Percentiles rank a stretch among this genome's conserved stretches.
Evolutionary conservation across 2,888 invertebrate genomes (phyloP).

Genomic region (Eupithecia vulgata): DNA sequence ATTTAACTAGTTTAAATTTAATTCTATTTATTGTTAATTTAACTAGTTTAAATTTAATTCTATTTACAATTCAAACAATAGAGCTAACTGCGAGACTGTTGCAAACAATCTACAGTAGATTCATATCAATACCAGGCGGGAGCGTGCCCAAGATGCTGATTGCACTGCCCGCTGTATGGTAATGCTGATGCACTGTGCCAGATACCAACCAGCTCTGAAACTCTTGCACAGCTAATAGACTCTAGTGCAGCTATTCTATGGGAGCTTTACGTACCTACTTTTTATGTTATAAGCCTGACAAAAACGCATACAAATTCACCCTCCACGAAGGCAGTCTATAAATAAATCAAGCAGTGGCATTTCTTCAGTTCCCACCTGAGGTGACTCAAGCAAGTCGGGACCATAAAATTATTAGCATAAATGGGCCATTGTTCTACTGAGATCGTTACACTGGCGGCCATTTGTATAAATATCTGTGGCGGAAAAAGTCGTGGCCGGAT

Average conservation of each 20-base stretch:
- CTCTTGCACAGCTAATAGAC: neutral
- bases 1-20: no score
- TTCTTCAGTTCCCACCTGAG: slow-evolving; percentile 42
- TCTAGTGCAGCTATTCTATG: neutral
- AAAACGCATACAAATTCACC: slow-evolving; percentile 18
- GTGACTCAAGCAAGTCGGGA: slow-evolving; percentile 45
- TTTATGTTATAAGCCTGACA: neutral
- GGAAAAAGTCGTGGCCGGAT: slow-evolving; percentile 74
- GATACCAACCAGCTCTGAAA: no score
- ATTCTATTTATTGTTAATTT: no score
- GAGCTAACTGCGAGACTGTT: no score
- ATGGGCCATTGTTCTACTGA: slow-evolving; percentile 54
- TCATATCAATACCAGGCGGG: no score
- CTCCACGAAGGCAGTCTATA: slow-evolving; percentile 10
- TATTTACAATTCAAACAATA: no score
- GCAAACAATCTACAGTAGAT: no score
- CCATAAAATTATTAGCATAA: slow-evolving; percentile 49
- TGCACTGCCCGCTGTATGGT: no score
- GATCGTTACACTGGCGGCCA: slow-evolving; percentile 57
- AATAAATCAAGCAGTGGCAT: slow-evolving; percentile 19
- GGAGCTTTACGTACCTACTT: neutral
- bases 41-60: no score
- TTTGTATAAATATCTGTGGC: slow-evolving; percentile 68
- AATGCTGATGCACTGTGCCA: no score
- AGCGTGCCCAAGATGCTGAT: no score